These are phyloP conservation scores for Macrobrachium nipponense DNA, from an alignment of 1,140 invertebrate species.

Conservation along the genomic window DNA sequence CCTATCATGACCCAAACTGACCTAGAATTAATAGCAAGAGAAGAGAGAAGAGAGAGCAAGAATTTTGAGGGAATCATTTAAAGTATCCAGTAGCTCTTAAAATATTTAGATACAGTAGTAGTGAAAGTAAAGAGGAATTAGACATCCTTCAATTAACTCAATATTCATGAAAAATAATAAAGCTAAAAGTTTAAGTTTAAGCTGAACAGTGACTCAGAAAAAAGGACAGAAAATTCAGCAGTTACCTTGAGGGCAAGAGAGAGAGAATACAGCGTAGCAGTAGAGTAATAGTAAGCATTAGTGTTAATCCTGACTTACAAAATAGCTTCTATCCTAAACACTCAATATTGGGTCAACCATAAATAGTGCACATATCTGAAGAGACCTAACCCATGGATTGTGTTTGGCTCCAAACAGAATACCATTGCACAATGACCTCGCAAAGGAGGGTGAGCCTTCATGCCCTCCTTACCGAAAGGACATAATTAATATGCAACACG, in stretches of 20 bases:
- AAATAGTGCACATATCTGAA: slow-evolving; percentile 44
- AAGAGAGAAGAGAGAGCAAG: slow-evolving; percentile 50
- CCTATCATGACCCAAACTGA: slow-evolving; percentile 59
- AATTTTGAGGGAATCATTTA: slow-evolving; percentile 51
- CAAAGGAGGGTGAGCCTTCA: slow-evolving; percentile 21
- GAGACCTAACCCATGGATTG: slow-evolving; percentile 42
- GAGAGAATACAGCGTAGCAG: slow-evolving; percentile 59
- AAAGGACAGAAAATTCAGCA: slow-evolving; percentile 36
- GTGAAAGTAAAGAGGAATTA: slow-evolving; percentile 11
- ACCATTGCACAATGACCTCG: slow-evolving; percentile 48
- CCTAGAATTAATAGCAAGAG: slow-evolving; percentile 54
- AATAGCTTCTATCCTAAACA: slow-evolving; percentile 59
- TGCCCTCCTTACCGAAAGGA: slow-evolving; percentile 55
- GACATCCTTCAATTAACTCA: no score
- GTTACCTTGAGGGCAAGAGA: slow-evolving; percentile 53
- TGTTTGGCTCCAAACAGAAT: slow-evolving; percentile 36
- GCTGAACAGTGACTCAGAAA: slow-evolving; percentile 36
- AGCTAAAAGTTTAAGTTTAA: slow-evolving; percentile 36
- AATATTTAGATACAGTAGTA: slow-evolving; percentile 43
- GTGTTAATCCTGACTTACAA: slow-evolving; percentile 61
- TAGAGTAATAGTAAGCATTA: slow-evolving; percentile 57
- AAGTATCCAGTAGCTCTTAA: slow-evolving; percentile 58
- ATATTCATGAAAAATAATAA: no score
- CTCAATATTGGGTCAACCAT: slow-evolving; percentile 53
- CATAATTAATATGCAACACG: slow-evolving; percentile 62